Evolutionary conservation across 2,888 invertebrate species (phyloP), one percentile per base, ranked within the genome.

Genomic region (Diplolepis rosae): DNA sequence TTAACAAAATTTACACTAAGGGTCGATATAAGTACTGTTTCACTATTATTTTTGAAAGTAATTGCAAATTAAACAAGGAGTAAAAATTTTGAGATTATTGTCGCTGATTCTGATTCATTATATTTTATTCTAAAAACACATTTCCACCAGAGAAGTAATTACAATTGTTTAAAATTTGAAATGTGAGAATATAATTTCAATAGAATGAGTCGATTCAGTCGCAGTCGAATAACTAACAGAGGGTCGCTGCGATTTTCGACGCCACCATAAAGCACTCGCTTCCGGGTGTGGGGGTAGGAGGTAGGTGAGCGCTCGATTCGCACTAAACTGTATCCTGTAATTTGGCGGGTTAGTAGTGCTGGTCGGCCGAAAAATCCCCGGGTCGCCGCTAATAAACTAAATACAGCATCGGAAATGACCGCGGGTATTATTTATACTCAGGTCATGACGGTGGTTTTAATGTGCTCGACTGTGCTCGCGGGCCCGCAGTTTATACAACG

Each of bases 331-430:
- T 81, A 83, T 81, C 80, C 82, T 82, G 83, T 75, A 79, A 80
- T 84, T 83, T 79, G 79, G 72, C 75, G 77, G 75, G 74, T 77
- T 73, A 80, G 66, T 66, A 66, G 45, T 66, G 68, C 68, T 69
- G 45, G 70, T 48, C 70, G 75, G 71, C 73, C 76, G 77, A 83
- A 84, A 84, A 84, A 82, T 83, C 77, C 73, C 71, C 65, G 69
- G 77, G 70, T 68, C 54, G 73, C 73, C 79, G 80, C 84, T 86
- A 85, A 86, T 86, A 86, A 87, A 87, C 85, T 86, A 84, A 86
- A 86, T 86, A 84, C 84, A 77, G 84, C 84, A 86, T 87, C 85
- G 85, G 85, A 86, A 86, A 86, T 86, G 84, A 85, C 85, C 82
- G 74, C 81, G 77, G 75, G 81, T 84, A 87, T 86, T 85, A 87